Conservation (phyloP, 2,797 vertebrate species). For the Catharus ustulatus region DNA sequence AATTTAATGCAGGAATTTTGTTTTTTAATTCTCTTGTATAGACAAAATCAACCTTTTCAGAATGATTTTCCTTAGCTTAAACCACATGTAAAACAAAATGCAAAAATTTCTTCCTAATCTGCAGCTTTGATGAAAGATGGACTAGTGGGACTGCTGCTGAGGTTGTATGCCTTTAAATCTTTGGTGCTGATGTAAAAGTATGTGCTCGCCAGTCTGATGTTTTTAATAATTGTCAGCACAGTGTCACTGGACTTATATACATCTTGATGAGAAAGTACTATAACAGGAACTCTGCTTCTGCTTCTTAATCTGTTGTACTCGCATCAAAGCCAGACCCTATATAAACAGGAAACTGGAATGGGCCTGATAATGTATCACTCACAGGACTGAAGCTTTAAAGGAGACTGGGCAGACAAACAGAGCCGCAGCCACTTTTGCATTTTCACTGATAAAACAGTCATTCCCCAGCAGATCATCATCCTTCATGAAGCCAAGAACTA, state of each 20-base stretch:
- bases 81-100: not conserved
- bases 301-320: slow-evolving; percentile 45
- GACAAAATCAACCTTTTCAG: not conserved
- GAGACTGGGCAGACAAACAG: slow-evolving; percentile 29
- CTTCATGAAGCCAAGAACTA: not conserved
- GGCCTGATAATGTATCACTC: slow-evolving; percentile 51
- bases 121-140: not conserved
- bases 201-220: not conserved
- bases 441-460: not conserved
- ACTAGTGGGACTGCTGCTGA: not conserved
- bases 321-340: slow-evolving; percentile 56
- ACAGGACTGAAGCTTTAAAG: slow-evolving; percentile 46
- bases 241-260: slow-evolving; percentile 31
- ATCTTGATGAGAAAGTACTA: slow-evolving; percentile 60
- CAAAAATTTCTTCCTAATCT: not conserved
- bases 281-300: slow-evolving; percentile 61
- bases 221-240: slow-evolving; percentile 53
- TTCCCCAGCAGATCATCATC: not conserved
- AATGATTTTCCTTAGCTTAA: not conserved
- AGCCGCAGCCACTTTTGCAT: not conserved
- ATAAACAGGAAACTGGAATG: slow-evolving; percentile 73
- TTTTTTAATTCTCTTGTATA: not conserved
- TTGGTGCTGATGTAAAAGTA: slow-evolving; percentile 4
- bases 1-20: not conserved
- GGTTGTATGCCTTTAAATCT: slow-evolving; percentile 14